A percentile compares a stretch with the other conserved stretches of the same genome.
phyloP scores from a whole-genome alignment of 2,797 vertebrate species.

The Melanotaenia maccullochi region DNA sequence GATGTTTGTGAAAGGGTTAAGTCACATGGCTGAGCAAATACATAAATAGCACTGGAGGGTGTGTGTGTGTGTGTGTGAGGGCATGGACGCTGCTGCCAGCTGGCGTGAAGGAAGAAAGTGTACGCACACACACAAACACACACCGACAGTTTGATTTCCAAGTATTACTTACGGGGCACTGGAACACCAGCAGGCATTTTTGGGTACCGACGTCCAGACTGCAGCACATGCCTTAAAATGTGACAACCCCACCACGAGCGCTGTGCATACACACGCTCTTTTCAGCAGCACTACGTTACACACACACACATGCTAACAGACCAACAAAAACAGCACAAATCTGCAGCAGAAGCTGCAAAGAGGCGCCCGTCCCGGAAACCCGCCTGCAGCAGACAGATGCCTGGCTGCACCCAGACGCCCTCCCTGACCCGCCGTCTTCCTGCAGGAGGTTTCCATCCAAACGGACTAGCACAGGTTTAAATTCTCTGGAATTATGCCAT shows the following conservation, averaged over 20 bases:
- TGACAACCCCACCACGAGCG: conserved; percentile 37
- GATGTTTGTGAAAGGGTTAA: conserved; percentile 69
- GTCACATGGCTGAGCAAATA: conserved; percentile 66
- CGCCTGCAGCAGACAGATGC: too few relatives aligned
- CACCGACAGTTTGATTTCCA: conserved; percentile 43
- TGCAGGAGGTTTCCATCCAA: conserved; percentile 16
- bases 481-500: neutral
- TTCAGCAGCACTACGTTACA: neutral
- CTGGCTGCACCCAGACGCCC: conserved; percentile 3
- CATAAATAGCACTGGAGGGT: conserved; percentile 58
- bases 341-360: conserved; percentile 25
- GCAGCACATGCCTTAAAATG: conserved; percentile 62
- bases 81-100: conserved; percentile 40
- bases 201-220: conserved; percentile 35
- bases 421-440: neutral
- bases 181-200: conserved; percentile 59
- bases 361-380: conserved; percentile 14
- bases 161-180: conserved; percentile 61
- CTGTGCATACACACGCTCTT: conserved; percentile 17
- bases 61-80: conserved; percentile 26
- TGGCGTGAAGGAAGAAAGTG: conserved; percentile 22
- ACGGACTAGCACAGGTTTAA: conserved; percentile 4
- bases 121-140: conserved; percentile 27
- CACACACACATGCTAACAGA: neutral
- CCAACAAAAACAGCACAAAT: too few relatives aligned